These are phyloP conservation scores for Callimorpha dominula DNA, from an alignment of 2,888 invertebrate genomes.

Conservation along the genomic window DNA sequence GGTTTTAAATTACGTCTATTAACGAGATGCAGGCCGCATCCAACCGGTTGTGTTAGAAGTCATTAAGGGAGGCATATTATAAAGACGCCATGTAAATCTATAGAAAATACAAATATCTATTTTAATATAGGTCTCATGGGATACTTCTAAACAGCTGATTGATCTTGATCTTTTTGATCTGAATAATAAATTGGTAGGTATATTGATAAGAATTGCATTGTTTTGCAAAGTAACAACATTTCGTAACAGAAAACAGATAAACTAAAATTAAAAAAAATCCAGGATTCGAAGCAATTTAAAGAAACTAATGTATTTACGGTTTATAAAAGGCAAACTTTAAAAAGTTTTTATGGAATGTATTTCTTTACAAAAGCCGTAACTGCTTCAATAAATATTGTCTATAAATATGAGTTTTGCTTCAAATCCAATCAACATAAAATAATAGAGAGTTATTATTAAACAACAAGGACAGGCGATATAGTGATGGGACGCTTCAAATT, in stretches of 20 bases:
- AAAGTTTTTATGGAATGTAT: conserved; percentile 2
- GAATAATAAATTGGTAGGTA: background rate
- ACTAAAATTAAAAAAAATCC: background rate
- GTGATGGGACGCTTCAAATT: background rate
- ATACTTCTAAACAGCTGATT: too few relatives aligned
- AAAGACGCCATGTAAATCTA: too few relatives aligned
- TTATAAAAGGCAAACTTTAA: too few relatives aligned
- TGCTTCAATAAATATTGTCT: background rate
- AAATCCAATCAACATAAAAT: background rate
- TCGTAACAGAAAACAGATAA: background rate
- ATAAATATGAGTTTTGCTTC: background rate
- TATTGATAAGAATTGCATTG: background rate
- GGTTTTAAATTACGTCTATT: too few relatives aligned
- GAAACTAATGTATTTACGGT: background rate
- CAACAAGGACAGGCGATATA: background rate
- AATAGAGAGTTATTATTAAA: background rate
- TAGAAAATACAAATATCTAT: too few relatives aligned
- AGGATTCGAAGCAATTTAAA: background rate
- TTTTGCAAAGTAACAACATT: background rate
- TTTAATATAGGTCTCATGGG: too few relatives aligned
- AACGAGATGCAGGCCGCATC: too few relatives aligned
- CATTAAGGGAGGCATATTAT: too few relatives aligned
- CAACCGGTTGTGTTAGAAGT: too few relatives aligned
- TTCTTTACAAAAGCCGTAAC: background rate
- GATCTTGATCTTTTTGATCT: too few relatives aligned